Evolutionary conservation across 2,797 vertebrate species (phyloP).

Genomic region (Artibeus jamaicensis): DNA sequence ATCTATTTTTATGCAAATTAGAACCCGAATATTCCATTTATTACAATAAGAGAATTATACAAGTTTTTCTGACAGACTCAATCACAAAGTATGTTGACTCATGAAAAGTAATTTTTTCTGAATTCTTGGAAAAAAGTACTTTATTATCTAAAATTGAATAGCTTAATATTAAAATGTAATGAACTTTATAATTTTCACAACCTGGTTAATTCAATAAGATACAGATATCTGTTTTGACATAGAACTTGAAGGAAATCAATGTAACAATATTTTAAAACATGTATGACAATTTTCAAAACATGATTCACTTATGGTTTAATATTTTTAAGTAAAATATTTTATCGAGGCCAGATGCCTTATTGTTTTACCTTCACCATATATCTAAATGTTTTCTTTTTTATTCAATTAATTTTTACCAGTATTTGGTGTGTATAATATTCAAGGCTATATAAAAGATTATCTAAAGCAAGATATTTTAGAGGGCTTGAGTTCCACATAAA

Average conservation of each 20-base stretch:
- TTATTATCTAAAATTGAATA: background rate
- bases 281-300: background rate
- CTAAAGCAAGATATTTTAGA: background rate
- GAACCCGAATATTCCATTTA: constrained; percentile 69
- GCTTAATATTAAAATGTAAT: constrained; percentile 35
- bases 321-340: background rate
- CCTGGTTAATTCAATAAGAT: constrained; percentile 41
- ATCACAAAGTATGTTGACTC: constrained; percentile 42
- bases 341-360: background rate
- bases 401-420: background rate
- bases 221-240: background rate
- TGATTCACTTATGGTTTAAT: background rate
- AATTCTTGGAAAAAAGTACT: background rate
- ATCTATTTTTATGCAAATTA: constrained; percentile 83
- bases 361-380: background rate
- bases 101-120: constrained; percentile 44
- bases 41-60: constrained; percentile 67
- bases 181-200: constrained; percentile 52
- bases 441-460: background rate
- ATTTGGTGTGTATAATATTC: background rate
- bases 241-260: background rate
- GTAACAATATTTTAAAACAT: background rate
- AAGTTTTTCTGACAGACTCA: constrained; percentile 70
- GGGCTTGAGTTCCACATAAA: background rate
- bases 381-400: background rate